These are phyloP conservation scores for human (Homo sapiens) DNA, from an alignment of 2,113 vertebrate species.

Conservation along the genomic window GRCh38 chr7:75232001-75232500, in stretches of 20 bases:
- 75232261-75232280: not conserved
- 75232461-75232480: not conserved
- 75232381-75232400: conserved; percentile 17
- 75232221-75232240: not conserved
- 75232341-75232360: conserved; percentile 43
- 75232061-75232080: rapidly evolving
- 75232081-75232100: not conserved
- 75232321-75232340: not conserved
- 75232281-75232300: conserved; percentile 50
- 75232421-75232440: too few relatives aligned
- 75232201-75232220: not conserved
- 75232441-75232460: not conserved
- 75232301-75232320: conserved; percentile 34
- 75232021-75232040: not conserved
- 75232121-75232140: not conserved
- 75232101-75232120: not conserved
- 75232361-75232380: not conserved
- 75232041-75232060: not conserved
- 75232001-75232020: not conserved
- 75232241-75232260: conserved; percentile 54
- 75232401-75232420: not conserved
- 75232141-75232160: not conserved
- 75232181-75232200: not conserved
- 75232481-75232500: not conserved
- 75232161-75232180: not conserved